Conservation (phyloP, 2,888 invertebrate genomes). For the Baccha elongata region DNA sequence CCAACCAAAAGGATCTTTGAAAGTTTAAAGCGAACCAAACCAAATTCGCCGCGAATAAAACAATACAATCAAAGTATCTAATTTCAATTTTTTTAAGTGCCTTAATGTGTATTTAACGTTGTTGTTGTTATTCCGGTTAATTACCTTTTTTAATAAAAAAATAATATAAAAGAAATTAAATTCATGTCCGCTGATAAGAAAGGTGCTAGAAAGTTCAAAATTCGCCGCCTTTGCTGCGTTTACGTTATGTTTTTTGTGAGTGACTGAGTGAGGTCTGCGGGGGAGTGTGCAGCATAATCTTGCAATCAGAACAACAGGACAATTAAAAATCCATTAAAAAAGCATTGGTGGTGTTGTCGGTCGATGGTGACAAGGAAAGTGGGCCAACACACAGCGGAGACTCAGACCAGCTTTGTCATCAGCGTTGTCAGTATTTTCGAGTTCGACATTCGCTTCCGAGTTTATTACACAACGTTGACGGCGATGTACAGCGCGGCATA, state of each 20-base stretch:
- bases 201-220: slow-evolving; percentile 62
- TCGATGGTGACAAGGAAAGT: slow-evolving; percentile 40
- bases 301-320: slow-evolving; percentile 70
- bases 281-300: slow-evolving; percentile 58
- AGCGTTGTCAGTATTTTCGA: slow-evolving; percentile 34
- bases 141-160: slow-evolving; percentile 13
- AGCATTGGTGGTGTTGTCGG: slow-evolving; percentile 38
- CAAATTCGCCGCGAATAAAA: slow-evolving; percentile 14
- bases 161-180: slow-evolving; percentile 40
- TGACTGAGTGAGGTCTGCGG: slow-evolving; percentile 14
- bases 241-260: background rate
- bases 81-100: slow-evolving; percentile 65
- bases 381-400: slow-evolving; percentile 62
- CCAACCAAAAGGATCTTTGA: slow-evolving; percentile 12
- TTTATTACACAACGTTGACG: slow-evolving; percentile 63
- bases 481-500: slow-evolving; percentile 59
- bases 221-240: slow-evolving; percentile 54
- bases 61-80: slow-evolving; percentile 22
- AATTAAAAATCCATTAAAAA: slow-evolving; percentile 70
- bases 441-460: slow-evolving; percentile 66
- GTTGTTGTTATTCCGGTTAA: slow-evolving; percentile 12
- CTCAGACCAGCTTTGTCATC: slow-evolving; percentile 28
- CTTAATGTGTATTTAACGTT: slow-evolving; percentile 61
- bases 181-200: slow-evolving; percentile 67
- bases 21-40: slow-evolving; percentile 26